Evolutionary conservation across 2,797 vertebrate species (phyloP).

Genomic region (Halcyon chelicuti): DNA sequence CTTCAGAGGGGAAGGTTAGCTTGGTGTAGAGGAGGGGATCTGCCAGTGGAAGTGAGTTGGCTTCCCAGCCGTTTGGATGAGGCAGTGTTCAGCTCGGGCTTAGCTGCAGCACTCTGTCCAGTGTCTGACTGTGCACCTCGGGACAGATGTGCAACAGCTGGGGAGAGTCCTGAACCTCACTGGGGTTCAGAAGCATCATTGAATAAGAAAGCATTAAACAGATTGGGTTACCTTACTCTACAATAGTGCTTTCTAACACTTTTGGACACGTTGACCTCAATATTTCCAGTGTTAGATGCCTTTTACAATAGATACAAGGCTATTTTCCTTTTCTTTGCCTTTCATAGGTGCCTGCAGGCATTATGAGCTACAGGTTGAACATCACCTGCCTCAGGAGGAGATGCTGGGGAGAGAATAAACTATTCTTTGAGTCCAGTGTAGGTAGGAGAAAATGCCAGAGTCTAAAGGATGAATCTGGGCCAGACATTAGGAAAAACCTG

Average conservation of each 20-base stretch:
- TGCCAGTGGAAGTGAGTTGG: rapidly evolving
- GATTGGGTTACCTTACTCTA: not conserved
- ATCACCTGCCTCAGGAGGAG: not conserved
- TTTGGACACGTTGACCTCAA: not conserved
- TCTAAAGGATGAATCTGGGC: not conserved
- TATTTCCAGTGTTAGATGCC: rapidly evolving
- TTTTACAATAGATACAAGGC: not conserved
- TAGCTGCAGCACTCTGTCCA: not conserved
- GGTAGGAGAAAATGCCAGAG: not conserved
- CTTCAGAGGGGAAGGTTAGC: not conserved
- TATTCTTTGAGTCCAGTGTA: not conserved
- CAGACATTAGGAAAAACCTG: too few relatives aligned
- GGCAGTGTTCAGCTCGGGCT: not conserved
- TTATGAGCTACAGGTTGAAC: not conserved
- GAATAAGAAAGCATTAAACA: not conserved
- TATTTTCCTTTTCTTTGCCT: not conserved
- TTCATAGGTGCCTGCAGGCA: not conserved
- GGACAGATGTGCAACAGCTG: not conserved
- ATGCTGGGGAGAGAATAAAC: not conserved
- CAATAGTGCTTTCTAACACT: rapidly evolving
- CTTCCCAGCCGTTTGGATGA: rapidly evolving
- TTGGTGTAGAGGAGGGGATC: not conserved
- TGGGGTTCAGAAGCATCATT: not conserved
- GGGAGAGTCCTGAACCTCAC: not conserved
- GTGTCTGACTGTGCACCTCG: too few relatives aligned